Conservation (phyloP, 2,113 vertebrate genomes). For the Notothenia coriiceps region DNA sequence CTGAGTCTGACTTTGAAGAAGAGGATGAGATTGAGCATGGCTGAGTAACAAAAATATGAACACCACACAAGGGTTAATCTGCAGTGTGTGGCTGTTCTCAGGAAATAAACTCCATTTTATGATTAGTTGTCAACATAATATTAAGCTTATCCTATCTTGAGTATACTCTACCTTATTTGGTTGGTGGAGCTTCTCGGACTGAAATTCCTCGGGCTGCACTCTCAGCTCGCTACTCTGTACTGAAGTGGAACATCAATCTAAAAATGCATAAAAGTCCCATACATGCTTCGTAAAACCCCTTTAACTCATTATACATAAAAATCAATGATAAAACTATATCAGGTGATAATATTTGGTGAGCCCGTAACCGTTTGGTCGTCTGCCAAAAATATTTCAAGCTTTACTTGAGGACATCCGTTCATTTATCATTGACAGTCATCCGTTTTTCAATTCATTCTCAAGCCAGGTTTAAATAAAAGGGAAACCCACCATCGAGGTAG, state of each 20-base stretch:
- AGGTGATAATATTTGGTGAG: constrained; percentile 13
- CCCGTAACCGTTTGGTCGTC: background rate
- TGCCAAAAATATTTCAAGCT: constrained; percentile 4
- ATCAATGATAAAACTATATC: background rate
- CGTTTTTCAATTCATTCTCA: background rate
- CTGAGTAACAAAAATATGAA: no score
- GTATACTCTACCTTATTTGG: background rate
- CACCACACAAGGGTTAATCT: no score
- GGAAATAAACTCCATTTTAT: background rate
- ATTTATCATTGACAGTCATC: background rate
- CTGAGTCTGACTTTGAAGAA: no score
- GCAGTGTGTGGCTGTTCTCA: background rate
- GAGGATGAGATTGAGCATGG: no score
- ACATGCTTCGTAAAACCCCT: constrained; percentile 17
- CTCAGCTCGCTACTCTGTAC: background rate
- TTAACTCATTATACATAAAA: constrained; percentile 16
- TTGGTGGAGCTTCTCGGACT: background rate
- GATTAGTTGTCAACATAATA: background rate
- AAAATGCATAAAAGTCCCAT: constrained; percentile 16
- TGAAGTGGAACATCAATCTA: constrained; percentile 21
- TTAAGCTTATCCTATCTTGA: background rate
- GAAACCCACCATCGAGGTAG: background rate
- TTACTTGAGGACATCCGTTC: background rate
- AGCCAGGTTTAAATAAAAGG: background rate
- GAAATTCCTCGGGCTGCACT: background rate